These are phyloP conservation scores for Anhinga rufa DNA, from an alignment of 2,113 vertebrate species.

Conservation along the genomic window DNA sequence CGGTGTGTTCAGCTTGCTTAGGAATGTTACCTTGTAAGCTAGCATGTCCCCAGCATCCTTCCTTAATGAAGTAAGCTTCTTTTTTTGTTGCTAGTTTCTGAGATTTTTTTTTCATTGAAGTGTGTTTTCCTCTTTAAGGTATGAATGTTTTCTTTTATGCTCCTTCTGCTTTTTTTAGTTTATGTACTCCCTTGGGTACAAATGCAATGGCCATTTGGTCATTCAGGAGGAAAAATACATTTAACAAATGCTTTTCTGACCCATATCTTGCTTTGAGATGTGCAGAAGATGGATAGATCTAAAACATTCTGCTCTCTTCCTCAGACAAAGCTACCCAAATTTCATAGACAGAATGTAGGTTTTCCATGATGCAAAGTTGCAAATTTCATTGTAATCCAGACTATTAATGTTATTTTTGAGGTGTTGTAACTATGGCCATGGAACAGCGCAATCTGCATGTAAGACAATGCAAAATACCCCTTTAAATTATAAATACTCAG, in stretches of 20 bases:
- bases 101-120: not conserved
- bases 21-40: not conserved
- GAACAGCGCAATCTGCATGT: constrained; percentile 11
- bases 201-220: constrained; percentile 51
- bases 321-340: constrained; percentile 54
- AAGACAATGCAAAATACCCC: constrained; percentile 59
- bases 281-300: not conserved
- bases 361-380: constrained; percentile 52
- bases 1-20: not conserved
- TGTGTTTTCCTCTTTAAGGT: constrained; percentile 27
- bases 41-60: not conserved
- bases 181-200: constrained; percentile 42
- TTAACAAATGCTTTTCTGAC: constrained; percentile 68
- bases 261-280: constrained; percentile 52
- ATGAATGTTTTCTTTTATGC: constrained; percentile 54
- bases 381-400: constrained; percentile 51
- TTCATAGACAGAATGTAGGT: constrained; percentile 32
- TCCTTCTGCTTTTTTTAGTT: not conserved
- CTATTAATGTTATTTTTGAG: not conserved
- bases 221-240: constrained; percentile 61
- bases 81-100: not conserved
- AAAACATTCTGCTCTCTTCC: constrained; percentile 53
- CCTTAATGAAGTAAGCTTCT: not conserved
- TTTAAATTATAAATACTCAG: constrained; percentile 71
- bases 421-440: constrained; percentile 18